Evolutionary conservation across 2,797 vertebrate genomes (phyloP).

Genomic region (Gallinago nigripennis): DNA sequence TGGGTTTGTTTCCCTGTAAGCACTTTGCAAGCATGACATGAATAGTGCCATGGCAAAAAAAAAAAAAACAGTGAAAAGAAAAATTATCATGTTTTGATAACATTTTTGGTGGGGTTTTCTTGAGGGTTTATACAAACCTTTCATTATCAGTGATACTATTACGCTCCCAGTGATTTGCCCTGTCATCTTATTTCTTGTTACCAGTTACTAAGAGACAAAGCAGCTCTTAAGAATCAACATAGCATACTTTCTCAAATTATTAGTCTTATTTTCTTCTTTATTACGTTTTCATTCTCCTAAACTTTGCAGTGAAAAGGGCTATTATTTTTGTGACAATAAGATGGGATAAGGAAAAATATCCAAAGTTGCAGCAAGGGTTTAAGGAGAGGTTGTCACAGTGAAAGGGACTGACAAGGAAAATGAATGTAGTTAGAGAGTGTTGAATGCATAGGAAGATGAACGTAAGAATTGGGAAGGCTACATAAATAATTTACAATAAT

Average conservation of each 20-base stretch:
- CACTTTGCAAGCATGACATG: not conserved
- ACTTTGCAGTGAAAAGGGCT: not conserved
- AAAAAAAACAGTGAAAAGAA: not conserved
- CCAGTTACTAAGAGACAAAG: slow-evolving; percentile 18
- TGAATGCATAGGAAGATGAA: not conserved
- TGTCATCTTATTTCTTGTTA: slow-evolving; percentile 16
- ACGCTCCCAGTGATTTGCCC: not conserved
- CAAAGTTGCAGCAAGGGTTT: not conserved
- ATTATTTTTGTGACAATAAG: slow-evolving; percentile 17
- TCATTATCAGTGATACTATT: slow-evolving; percentile 8
- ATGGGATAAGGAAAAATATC: not conserved
- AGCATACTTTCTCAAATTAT: not conserved
- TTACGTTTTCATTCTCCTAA: slow-evolving; percentile 4
- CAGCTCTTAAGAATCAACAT: slow-evolving; percentile 17
- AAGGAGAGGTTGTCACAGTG: not conserved
- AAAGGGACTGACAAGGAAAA: slow-evolving; percentile 1
- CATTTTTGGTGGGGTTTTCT: not conserved
- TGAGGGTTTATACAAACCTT: not conserved
- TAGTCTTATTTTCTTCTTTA: not conserved
- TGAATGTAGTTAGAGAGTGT: not conserved
- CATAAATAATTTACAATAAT: not conserved
- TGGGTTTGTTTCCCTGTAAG: not conserved
- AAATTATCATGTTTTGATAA: not conserved
- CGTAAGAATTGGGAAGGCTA: not conserved
- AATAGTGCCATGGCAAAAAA: not conserved